Percentiles rank a stretch among this genome's conserved stretches.
Conservation (phyloP, 1,140 invertebrate genomes). For the Zaprionus gabonicus region DNA sequence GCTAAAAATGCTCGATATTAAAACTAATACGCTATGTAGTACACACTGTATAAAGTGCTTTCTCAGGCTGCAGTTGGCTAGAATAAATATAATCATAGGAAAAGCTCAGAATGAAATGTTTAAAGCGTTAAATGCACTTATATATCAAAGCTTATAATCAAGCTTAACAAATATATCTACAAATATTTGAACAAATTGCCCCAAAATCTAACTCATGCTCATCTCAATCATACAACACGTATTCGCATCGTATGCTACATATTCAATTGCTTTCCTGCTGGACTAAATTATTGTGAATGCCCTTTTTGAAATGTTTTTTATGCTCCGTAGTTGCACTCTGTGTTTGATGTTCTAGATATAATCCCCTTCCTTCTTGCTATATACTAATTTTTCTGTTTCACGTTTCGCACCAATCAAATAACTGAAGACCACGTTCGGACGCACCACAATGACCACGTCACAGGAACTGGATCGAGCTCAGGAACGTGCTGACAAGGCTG, state of each 20-base stretch:
- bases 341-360: not conserved
- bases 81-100: not conserved
- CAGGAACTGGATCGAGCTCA: constrained; percentile 93
- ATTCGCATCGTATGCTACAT: constrained; percentile 40
- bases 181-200: not conserved
- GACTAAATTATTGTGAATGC: constrained; percentile 33
- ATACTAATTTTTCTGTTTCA: constrained; percentile 62
- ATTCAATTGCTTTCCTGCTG: constrained; percentile 46
- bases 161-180: not conserved
- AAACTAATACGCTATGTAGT: constrained; percentile 27
- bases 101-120: constrained; percentile 6
- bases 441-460: constrained; percentile 89
- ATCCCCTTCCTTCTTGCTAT: constrained; percentile 6
- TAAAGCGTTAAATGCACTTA: constrained; percentile 56
- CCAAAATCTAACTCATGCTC: constrained; percentile 33
- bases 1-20: constrained; percentile 26
- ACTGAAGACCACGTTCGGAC: constrained; percentile 89
- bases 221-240: constrained; percentile 43
- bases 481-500: constrained; percentile 93
- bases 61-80: constrained; percentile 10
- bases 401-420: constrained; percentile 32
- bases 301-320: not conserved
- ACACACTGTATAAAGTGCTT: constrained; percentile 20
- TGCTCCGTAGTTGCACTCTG: constrained; percentile 25
- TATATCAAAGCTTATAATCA: constrained; percentile 6